Evolutionary conservation across 1,140 invertebrate species (phyloP), one percentile per base, ranked within the genome.

Genomic region (Hyles euphorbiae): DNA sequence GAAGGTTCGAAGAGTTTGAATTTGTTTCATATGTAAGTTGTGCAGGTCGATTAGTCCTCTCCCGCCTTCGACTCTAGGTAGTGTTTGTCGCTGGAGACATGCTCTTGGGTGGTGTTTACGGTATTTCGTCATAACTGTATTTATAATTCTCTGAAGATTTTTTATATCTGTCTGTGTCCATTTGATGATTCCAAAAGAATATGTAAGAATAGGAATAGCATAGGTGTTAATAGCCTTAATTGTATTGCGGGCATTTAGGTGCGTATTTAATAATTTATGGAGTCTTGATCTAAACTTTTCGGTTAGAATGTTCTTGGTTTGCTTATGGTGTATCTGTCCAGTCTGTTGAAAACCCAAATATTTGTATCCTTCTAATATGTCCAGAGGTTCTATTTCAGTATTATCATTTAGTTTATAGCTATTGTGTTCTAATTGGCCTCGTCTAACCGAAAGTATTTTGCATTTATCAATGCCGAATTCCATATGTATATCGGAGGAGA

Each of bases 381-480:
- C 36, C 7, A 36, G 3, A 36, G 36, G 3, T 4, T 36, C 36
- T 36, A 36, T 36, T 36, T 4, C 36, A 3, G 3, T 7, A 4
- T 36, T 3, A 36, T 36, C 7, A 4, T 3, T 7, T 7, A 36
- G 7, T 36, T 36, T 36, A 7, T 36, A 36, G 7, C 3, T 4
- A 7, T 3, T 7, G 7, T 3, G 36, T 36, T 4, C 36, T 36
- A 36, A 4, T 40, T 51, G 51, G 5, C 61, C 56, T 40, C 48
- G 53, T 8, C 32, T 12, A 0, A 63, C 33, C 8, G 55, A 53
- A 5, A 55, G 52, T 45, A 61, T 61, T 51, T 56, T 61, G 34
- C 63, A 65, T 56, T 65, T 61, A 32, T 65, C 63, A 11, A 61
- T 58, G 10, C 63, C 63, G 34, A 65, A 65, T 11, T 61, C 50